Base-by-base conservation (phyloP, 1,140 invertebrate genomes). In the Drosophila persimilis region DNA sequence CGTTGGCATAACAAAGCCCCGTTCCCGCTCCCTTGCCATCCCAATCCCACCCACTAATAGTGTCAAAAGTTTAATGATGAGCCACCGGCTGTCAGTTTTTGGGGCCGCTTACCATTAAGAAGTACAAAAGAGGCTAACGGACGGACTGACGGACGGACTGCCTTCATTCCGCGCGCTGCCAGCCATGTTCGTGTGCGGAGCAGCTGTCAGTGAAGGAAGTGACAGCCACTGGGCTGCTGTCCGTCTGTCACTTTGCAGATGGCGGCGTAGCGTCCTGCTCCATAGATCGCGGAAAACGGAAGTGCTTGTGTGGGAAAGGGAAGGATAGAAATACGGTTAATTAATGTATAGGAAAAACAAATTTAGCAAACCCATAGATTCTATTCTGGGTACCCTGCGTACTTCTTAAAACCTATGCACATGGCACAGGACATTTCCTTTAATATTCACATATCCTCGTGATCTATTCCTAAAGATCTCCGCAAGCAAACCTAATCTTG, bases 1-100 rank as follows among this genome's bases (percentile, higher is more conserved):
- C 58, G 58, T 63, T 71, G 55, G 50, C 50, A 58, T 70, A 74
- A 79, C 74, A 77, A 55, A 48, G 20, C 20, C 20, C 20, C 20
- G 20, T 20, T 20, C 1, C 20, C 20, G 20, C 2, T 20, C 20
- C 20, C 20, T 20, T 20, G 20, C 20, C 2, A 1, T 17, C 17
- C 61, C 35, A 44, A 35, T 39, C 57, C 56, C 55, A 56, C 41
- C 26, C 70, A 62, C 83, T 88, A 86, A 88, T 86, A 88, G 83
- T 88, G 83, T 86, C 81, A 86, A 86, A 86, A 86, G 81, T 86
- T 86, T 88, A 86, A 86, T 86, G 81, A 88, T 73, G 83, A 75
- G 77, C 53, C 73, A 50, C 76, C 64, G 73, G 58, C 74, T 86
- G 81, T 88, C 83, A 88, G 53, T 67, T 81, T 75, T 70, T 73